Evolutionary conservation across 2,888 invertebrate species (phyloP).

Genomic region (Mythimna ferrago): DNA sequence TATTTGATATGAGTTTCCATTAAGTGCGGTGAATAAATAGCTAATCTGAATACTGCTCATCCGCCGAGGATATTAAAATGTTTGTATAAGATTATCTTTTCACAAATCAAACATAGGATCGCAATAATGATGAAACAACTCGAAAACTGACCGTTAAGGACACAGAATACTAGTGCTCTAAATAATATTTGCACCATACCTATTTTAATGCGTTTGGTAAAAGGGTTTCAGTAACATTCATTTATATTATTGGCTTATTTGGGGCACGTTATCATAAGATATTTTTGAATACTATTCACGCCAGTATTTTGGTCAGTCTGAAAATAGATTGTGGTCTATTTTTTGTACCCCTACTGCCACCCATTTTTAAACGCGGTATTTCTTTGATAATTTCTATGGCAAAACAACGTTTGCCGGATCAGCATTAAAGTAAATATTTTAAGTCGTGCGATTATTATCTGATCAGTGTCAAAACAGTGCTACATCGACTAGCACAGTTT

Average conservation of each 20-base stretch:
- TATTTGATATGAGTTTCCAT: not conserved
- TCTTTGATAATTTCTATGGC: too few species aligned
- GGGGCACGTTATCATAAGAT: not conserved
- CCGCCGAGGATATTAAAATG: not conserved
- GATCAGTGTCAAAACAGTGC: not conserved
- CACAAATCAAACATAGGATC: constrained; percentile 1
- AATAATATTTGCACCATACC: not conserved
- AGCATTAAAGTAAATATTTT: not conserved
- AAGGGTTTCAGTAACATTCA: not conserved
- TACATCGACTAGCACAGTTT: too few species aligned
- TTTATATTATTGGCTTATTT: not conserved
- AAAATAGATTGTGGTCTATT: too few species aligned
- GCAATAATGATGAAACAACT: not conserved
- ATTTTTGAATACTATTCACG: not conserved
- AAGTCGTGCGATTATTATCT: not conserved
- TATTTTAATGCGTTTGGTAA: not conserved
- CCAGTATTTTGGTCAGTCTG: too few species aligned
- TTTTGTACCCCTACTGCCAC: too few species aligned
- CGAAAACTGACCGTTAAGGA: not conserved
- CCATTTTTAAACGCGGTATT: too few species aligned
- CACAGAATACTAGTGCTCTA: not conserved
- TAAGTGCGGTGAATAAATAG: not conserved
- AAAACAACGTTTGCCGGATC: too few species aligned
- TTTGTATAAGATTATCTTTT: not conserved
- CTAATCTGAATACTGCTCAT: not conserved